phyloP scores from a whole-genome alignment of 2,888 invertebrate genomes.

The Dynastes maya region DNA sequence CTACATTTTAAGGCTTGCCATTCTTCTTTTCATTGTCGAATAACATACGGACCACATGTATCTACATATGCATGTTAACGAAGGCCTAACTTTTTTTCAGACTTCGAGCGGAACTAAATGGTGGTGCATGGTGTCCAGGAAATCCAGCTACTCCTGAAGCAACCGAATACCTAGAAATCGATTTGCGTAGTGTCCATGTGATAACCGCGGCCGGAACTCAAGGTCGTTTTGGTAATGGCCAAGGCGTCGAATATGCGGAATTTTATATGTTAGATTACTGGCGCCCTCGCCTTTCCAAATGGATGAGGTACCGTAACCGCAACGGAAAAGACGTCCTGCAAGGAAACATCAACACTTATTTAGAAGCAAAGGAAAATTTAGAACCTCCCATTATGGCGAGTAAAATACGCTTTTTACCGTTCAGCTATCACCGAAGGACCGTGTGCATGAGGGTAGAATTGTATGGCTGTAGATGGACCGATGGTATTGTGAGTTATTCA shows the following conservation, averaged over 20 bases:
- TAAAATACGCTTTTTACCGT: constrained; percentile 88
- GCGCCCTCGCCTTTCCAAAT: constrained; percentile 85
- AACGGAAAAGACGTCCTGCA: constrained; percentile 82
- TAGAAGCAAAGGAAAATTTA: constrained; percentile 83
- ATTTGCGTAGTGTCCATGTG: constrained; percentile 85
- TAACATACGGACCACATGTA: too few species aligned
- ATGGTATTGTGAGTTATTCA: constrained; percentile 87
- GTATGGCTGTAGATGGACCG: constrained; percentile 90
- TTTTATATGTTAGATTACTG: constrained; percentile 89
- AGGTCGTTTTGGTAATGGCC: constrained; percentile 93
- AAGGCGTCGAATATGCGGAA: constrained; percentile 91
- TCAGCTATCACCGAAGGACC: constrained; percentile 86
- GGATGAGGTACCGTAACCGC: constrained; percentile 85
- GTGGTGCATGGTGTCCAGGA: constrained; percentile 96
- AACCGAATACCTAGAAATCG: constrained; percentile 86
- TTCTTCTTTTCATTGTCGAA: not conserved
- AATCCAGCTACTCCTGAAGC: constrained; percentile 84
- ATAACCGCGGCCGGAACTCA: constrained; percentile 88
- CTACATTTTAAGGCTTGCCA: not conserved
- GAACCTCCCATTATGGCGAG: constrained; percentile 90
- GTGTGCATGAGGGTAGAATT: constrained; percentile 94
- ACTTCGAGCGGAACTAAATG: constrained; percentile 84
- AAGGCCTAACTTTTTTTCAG: constrained; percentile 72
- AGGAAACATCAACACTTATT: constrained; percentile 91
- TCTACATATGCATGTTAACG: too few species aligned